A percentile compares a stretch with the other conserved stretches of the same genome.
phyloP scores from a whole-genome alignment of 2,797 vertebrate species.

The Enteromius argenteus region DNA sequence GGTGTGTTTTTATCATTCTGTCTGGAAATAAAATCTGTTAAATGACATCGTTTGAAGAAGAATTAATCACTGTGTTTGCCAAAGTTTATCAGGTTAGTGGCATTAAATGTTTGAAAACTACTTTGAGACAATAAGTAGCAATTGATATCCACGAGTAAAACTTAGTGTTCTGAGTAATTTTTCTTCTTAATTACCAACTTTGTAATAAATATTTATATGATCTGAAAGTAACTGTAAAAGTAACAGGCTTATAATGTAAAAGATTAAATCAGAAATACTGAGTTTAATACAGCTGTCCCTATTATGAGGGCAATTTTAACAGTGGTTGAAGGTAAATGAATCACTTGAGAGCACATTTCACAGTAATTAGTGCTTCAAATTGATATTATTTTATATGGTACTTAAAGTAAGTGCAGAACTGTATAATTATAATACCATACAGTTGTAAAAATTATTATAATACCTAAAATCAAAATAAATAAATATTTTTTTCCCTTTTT shows the following conservation, averaged over 20 bases:
- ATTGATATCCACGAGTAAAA: neutral
- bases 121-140: neutral
- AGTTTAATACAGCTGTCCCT: neutral
- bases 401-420: neutral
- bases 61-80: slow-evolving; percentile 15
- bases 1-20: slow-evolving; percentile 21
- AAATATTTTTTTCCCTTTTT: too few species aligned
- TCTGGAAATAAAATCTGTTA: slow-evolving; percentile 9
- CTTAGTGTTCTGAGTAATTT: neutral
- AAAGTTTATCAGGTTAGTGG: slow-evolving; percentile 12
- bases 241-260: neutral
- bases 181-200: neutral
- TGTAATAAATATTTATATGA: neutral
- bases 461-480: neutral
- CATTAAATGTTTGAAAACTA: neutral
- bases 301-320: neutral
- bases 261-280: neutral
- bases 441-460: neutral
- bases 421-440: too few species aligned
- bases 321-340: neutral
- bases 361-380: neutral
- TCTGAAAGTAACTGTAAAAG: neutral
- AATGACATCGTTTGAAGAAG: neutral
- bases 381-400: neutral
- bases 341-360: neutral